A percentile compares a stretch with the other conserved stretches of the same genome.
phyloP scores from a whole-genome alignment of 2,797 vertebrate species.

The Mallotus villosus region DNA sequence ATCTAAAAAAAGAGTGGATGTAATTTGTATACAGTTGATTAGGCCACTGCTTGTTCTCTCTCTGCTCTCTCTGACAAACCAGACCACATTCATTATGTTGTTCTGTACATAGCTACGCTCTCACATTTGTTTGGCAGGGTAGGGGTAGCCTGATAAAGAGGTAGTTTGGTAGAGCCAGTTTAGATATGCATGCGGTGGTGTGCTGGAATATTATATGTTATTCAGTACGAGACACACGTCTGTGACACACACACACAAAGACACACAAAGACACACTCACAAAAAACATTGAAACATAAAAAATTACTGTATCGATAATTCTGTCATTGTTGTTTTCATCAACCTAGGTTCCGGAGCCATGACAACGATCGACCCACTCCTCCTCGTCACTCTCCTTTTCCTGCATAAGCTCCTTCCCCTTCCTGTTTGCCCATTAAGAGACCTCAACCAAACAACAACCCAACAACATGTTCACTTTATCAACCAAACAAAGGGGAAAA shows the following conservation, averaged over 20 bases:
- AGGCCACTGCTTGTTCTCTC: background rate
- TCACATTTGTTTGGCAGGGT: too few relatives aligned
- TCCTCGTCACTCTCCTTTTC: constrained; percentile 79
- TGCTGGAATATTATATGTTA: too few relatives aligned
- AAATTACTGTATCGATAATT: background rate
- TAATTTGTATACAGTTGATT: background rate
- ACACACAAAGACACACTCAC: background rate
- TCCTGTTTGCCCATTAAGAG: constrained; percentile 83
- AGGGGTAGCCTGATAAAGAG: too few relatives aligned
- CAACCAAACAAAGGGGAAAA: constrained; percentile 65
- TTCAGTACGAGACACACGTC: too few relatives aligned
- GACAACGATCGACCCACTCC: constrained; percentile 76
- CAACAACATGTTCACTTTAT: constrained; percentile 58
- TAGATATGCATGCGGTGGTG: too few relatives aligned
- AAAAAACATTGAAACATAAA: background rate
- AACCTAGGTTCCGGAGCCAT: constrained; percentile 78
- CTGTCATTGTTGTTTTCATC: constrained; percentile 39
- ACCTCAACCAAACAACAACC: constrained; percentile 56
- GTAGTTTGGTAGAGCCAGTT: too few relatives aligned
- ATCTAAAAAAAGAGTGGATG: too few relatives aligned
- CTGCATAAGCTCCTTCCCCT: constrained; percentile 85
- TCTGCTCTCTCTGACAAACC: too few relatives aligned
- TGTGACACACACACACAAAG: too few relatives aligned
- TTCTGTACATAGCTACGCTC: too few relatives aligned
- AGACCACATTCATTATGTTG: too few relatives aligned